Evolutionary conservation across 2,113 vertebrate species (phyloP), one percentile per base, ranked within the genome.

Genomic region (Noctilio leporinus): DNA sequence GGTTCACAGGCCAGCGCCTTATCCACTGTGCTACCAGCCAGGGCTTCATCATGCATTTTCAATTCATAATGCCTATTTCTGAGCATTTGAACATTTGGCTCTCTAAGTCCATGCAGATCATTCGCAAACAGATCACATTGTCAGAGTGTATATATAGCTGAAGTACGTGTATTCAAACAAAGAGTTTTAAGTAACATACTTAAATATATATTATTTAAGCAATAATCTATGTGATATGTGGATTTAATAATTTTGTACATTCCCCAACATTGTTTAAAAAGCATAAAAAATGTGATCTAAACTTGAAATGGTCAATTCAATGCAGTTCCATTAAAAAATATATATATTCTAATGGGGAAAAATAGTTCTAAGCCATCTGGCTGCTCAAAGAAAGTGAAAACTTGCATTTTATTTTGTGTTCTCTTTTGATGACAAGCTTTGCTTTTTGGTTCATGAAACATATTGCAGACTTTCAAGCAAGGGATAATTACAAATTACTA

Each of bases 311-410:
- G 59, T 86, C 53, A 86, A 85, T 62, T 97, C 95, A 57, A 85
- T 47, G 86, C 4, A 9, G 6, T 81, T 91, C 14, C 14, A 78
- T 81, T 85, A 81, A n/a, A n/a, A n/a, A n/a, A n/a, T 38, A 91
- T 93, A 95, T 72, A 84, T 40, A 86, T 73, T 75, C n/a, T 38
- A 4, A 76, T n/a, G 17, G 35, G 89, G 85, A 82, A 88, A 95
- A 91, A 77, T 45, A 91, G 43, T 86, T 53, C 40, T 86, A 65
- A 91, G 69, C 78, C 92, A 96, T 89, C 95, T 95, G 94, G 53
- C 83, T 86, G 45, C 73, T 97, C 67, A 95, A 93, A 95, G 62
- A 95, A 85, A 93, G 35, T 93, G 53, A 93, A 69, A 95, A 93
- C 67, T 93, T 91, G 77, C 59, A 86, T 88, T 93, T 62, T 91